Evolutionary conservation across 1,140 invertebrate species (phyloP).

Genomic region (Paraescarpia echinospica): DNA sequence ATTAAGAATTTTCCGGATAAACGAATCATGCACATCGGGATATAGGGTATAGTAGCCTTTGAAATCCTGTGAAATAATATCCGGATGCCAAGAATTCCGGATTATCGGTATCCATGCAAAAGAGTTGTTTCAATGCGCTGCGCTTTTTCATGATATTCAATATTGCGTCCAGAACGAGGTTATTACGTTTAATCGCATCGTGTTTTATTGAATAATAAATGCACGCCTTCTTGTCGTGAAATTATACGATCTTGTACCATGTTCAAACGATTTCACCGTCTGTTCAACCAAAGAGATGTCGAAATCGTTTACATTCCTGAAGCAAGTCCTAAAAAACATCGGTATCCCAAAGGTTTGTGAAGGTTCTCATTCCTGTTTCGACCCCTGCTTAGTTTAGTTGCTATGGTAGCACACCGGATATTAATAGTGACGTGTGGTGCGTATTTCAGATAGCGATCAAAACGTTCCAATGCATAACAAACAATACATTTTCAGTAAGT

Average conservation of each 20-base stretch:
- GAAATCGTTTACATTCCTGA: not conserved
- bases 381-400: not conserved
- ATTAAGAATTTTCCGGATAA: too few species aligned
- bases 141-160: not conserved
- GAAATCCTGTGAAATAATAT: too few species aligned
- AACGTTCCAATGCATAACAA: not conserved
- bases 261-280: not conserved
- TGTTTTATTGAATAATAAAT: not conserved
- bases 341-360: not conserved
- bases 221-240: not conserved
- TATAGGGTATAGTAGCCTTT: too few species aligned
- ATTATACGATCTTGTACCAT: not conserved
- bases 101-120: too few species aligned
- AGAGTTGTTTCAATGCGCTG: too few species aligned
- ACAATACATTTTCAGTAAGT: not conserved
- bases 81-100: too few species aligned
- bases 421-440: not conserved
- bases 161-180: not conserved
- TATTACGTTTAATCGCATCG: not conserved
- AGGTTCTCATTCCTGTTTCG: not conserved
- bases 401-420: not conserved
- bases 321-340: not conserved
- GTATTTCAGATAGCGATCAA: not conserved
- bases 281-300: not conserved
- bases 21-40: too few species aligned